Percentiles rank a stretch among this genome's conserved stretches.
phyloP scores from a whole-genome alignment of 2,113 vertebrate genomes.

The Crotalus viridis region DNA sequence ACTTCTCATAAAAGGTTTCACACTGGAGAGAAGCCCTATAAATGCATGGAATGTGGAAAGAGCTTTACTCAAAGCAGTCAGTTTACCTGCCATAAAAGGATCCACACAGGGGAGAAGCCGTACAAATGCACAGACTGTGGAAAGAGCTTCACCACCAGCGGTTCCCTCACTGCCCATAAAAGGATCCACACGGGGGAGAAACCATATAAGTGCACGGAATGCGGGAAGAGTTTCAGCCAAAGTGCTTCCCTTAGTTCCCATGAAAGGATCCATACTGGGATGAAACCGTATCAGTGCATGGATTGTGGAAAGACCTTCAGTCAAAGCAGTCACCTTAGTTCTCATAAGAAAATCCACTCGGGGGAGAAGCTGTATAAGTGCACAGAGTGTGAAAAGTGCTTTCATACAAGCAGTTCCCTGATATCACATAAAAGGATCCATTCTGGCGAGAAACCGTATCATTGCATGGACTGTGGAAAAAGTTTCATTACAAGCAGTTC shows the following conservation, averaged over 20 bases:
- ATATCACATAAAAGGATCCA: not conserved
- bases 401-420: not conserved
- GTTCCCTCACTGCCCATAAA: not conserved
- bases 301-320: not conserved
- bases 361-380: not conserved
- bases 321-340: not conserved
- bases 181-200: not conserved
- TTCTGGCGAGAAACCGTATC: not conserved
- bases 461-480: not conserved
- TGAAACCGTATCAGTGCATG: not conserved
- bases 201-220: not conserved
- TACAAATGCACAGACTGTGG: not conserved
- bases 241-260: not conserved
- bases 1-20: not conserved
- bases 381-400: not conserved
- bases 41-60: not conserved
- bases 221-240: not conserved
- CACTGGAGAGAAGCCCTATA: not conserved
- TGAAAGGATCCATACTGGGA: not conserved
- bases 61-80: not conserved
- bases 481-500: not conserved
- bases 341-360: not conserved
- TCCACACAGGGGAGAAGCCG: not conserved
- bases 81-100: not conserved
- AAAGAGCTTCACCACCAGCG: not conserved